phyloP scores from a whole-genome alignment of 1,140 invertebrate genomes.

The Leptestheria dahalacensis region DNA sequence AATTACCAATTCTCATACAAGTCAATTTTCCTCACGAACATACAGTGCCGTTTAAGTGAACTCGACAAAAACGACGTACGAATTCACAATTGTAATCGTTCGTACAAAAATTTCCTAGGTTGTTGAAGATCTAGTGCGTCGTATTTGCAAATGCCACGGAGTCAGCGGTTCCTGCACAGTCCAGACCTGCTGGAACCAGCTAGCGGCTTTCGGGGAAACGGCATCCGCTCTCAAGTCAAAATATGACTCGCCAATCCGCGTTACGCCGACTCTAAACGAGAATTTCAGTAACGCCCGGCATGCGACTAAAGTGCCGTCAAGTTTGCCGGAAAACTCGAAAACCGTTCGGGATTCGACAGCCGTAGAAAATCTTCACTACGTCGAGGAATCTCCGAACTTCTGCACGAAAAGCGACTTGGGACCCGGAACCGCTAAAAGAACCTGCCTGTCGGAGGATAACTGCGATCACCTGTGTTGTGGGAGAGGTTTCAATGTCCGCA shows the following conservation, averaged over 20 bases:
- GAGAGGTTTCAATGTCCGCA: conserved; percentile 33
- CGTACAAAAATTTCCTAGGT: background rate
- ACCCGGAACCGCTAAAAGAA: conserved; percentile 33
- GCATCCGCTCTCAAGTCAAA: conserved; percentile 39
- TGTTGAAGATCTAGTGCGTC: conserved; percentile 7
- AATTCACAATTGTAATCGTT: too few relatives aligned
- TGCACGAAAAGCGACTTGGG: conserved; percentile 32
- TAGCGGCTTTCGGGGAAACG: conserved; percentile 38
- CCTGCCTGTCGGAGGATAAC: conserved; percentile 31
- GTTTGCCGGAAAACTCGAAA: conserved; percentile 12
- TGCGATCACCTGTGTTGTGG: conserved; percentile 35
- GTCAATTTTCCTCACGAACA: too few relatives aligned
- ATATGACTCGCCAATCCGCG: conserved; percentile 30
- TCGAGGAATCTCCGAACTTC: conserved; percentile 44
- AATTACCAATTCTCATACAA: too few relatives aligned
- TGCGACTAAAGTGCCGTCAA: background rate
- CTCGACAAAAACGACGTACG: too few relatives aligned
- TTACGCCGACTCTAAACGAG: conserved; percentile 24
- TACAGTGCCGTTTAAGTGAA: too few relatives aligned
- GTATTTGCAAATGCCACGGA: conserved; percentile 45
- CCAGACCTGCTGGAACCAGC: conserved; percentile 39
- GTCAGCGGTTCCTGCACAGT: conserved; percentile 34
- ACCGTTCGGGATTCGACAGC: conserved; percentile 17
- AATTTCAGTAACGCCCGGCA: conserved; percentile 20
- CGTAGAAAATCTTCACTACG: conserved; percentile 35